A percentile compares a stretch with the other conserved stretches of the same genome.
Evolutionary conservation across 2,888 invertebrate species (phyloP).

Genomic region (Eucera pruinosa): DNA sequence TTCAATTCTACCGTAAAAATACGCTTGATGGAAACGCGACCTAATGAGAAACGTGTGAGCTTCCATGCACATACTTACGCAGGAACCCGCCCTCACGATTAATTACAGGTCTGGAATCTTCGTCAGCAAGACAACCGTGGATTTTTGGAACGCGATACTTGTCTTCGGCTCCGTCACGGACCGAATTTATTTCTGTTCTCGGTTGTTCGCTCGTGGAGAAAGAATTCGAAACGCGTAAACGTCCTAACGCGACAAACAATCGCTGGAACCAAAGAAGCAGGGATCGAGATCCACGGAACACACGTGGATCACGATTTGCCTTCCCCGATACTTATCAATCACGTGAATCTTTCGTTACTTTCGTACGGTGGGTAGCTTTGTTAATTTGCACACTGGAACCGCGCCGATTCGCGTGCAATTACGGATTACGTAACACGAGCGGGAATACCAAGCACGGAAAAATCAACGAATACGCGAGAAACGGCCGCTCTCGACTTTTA

Average conservation of each 20-base stretch:
- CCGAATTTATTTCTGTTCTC: conserved; percentile 1
- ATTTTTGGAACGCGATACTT: conserved; percentile 31
- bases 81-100: neutral
- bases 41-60: neutral
- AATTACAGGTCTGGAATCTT: neutral
- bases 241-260: neutral
- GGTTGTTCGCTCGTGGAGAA: neutral
- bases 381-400: conserved; percentile 46
- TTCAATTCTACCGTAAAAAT: neutral
- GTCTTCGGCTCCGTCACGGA: neutral
- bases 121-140: neutral
- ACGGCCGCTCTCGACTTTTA: conserved; percentile 17
- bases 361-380: conserved; percentile 17
- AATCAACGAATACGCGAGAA: conserved; percentile 27
- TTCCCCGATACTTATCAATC: conserved; percentile 44
- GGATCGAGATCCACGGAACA: conserved; percentile 43
- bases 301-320: conserved; percentile 52
- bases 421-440: conserved; percentile 33
- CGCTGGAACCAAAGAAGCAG: conserved; percentile 4
- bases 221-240: conserved; percentile 18
- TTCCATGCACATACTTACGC: neutral
- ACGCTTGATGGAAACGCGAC: neutral
- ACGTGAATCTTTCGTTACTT: conserved; percentile 50
- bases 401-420: conserved; percentile 29
- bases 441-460: neutral